Base-by-base conservation (phyloP, 1,140 invertebrate genomes). In the Diorhabda sublineata region DNA sequence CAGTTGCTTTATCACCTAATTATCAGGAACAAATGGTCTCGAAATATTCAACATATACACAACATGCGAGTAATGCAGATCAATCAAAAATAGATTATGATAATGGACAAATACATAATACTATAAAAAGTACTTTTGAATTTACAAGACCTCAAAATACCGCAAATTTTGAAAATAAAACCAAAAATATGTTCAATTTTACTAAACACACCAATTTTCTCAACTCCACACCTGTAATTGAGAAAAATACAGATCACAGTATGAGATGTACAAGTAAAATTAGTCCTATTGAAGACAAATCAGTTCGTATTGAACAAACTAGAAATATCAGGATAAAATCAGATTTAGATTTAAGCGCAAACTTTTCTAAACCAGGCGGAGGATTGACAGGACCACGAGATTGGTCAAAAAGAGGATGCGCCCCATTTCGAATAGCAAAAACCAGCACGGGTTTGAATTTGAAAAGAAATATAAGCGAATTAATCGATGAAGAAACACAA, bases 371-470 rank as follows among this genome's bases (percentile, higher is more conserved):
- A 42, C 41, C 41, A 26, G 11, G 8, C 2, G 26, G 43, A 2
- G 41, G 9, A 43, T 41, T 11, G 11, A 6, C 42, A 43, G 7
- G 11, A 5, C 58, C 57, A 7, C 5, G 63, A 11, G 62, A 68
- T 45, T 73, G 74, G 71, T 70, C 71, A 3, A 73, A 70, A 59
- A 63, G 9, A 58, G 66, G 70, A 3, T 42, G 66, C n/a, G 44
- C 67, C 41, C 64, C 66, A 45, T 47, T 70, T 47, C 58, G 73
- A 61, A 58, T 71, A 42, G 44, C 69, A 7, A 74, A 70, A 61
- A 69, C n/a, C 8, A 72, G 45, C 3, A 11, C 68, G 6, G 71
- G 72, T 26, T 45, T 72, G 9, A 73, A 71, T 57, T 47, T 73
- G n/a, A 67, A 64, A 58, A 69, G 65, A 56, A 60, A 61, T 44